These are phyloP conservation scores for Antedon mediterranea DNA, from an alignment of 53 echinoderm and acorn worm species.

Conservation along the genomic window DNA sequence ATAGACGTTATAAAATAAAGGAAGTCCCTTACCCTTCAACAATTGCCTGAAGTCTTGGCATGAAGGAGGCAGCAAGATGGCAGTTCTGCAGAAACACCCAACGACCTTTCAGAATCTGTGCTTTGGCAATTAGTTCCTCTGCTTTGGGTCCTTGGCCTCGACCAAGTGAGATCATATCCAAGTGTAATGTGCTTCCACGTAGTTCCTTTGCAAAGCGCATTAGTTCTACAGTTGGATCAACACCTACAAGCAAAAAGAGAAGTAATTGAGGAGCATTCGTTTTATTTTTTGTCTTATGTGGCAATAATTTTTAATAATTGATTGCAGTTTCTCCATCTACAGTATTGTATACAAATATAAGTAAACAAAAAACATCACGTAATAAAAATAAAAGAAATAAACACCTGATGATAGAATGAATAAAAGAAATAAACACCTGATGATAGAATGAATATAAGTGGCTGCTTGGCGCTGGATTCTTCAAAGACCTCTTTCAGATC, in stretches of 20 bases:
- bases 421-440: constrained; percentile 65
- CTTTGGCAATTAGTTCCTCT: constrained; percentile 96
- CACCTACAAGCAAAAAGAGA: constrained; percentile 30
- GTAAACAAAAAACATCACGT: too few species aligned
- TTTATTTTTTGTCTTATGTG: too few species aligned
- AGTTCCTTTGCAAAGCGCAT: constrained; percentile 92
- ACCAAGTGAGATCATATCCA: constrained; percentile 93
- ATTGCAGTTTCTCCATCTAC: too few species aligned
- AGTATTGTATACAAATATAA: too few species aligned
- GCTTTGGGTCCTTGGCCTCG: constrained; percentile 97
- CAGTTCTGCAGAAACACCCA: constrained; percentile 99
- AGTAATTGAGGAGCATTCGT: too few species aligned
- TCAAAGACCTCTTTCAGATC: constrained; percentile 93
- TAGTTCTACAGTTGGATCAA: constrained; percentile 89
- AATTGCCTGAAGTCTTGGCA: constrained; percentile 76
- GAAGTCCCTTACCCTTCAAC: constrained; percentile 75
- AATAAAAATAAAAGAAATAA: too few species aligned
- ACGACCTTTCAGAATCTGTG: constrained; percentile 93
- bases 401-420: too few species aligned
- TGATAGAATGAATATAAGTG: constrained; percentile 84
- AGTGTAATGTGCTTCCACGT: constrained; percentile 75
- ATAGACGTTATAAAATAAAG: neutral
- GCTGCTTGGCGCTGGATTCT: constrained; percentile 76
- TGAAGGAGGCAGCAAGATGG: constrained; percentile 93
- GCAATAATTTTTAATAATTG: too few species aligned